Base-by-base conservation (phyloP, 2,113 vertebrate genomes). In the Dasyornis broadbenti region DNA sequence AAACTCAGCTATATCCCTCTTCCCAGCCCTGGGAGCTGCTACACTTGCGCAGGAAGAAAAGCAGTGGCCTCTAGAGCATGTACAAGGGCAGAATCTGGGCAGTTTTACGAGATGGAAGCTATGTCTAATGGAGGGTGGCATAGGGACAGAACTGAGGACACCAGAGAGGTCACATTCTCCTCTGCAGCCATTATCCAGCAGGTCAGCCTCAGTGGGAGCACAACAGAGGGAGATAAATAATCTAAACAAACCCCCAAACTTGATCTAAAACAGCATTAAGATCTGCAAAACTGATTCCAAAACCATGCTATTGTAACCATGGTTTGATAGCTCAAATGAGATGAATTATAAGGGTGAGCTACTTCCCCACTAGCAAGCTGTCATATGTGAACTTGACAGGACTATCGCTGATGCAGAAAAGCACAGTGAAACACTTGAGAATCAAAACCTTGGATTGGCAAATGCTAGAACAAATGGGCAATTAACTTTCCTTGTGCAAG, bases 401-500 rank as follows among this genome's bases (percentile, higher is more conserved):
- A 63, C 84, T 72, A 45, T 57, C 3, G 0, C 73, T 33, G 82
- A 76, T 40, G 75, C 89, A 77, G 86, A 63, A 80, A 93, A 93
- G 79, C 61, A 47, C 71, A 50, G 81, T 15, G 81, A 82, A 94
- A 87, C 81, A 59, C 70, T 82, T 47, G 75, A 95, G 93, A 91
- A 91, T 91, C 84, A 96, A 97, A 95, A 91, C 63, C 78, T 72
- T 90, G 24, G 45, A 88, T 83, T 95, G 89, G 94, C 95, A 96
- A 91, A 85, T 4, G 63, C 89, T 87, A 59, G 75, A 92, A 89
- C 78, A 94, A 95, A 95, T 61, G 61, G 78, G 84, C 87, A 95
- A 94, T 94, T 94, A 94, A 95, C 73, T 87, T 82, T 13, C 35
- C 53, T 92, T 50, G 82, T 61, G 84, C 0, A 5, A 95, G 76